Percentiles rank a stretch among this genome's conserved stretches.
These are phyloP conservation scores for Myioborus melanocephalus DNA, from an alignment of 2,797 vertebrate genomes.

Conservation along the genomic window DNA sequence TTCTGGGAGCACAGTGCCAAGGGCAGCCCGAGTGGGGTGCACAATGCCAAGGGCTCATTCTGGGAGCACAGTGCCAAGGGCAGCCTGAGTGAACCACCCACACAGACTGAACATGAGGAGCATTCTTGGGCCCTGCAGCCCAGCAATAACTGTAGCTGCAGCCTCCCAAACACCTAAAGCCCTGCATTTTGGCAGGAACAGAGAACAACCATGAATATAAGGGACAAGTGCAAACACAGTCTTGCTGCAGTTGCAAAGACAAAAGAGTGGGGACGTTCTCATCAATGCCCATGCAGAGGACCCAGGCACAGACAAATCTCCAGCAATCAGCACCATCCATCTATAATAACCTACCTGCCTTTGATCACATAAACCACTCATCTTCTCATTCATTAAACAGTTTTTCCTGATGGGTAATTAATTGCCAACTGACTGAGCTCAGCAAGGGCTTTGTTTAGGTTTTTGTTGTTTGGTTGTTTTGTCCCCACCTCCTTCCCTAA, in stretches of 20 bases:
- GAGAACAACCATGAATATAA: background rate
- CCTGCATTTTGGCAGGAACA: background rate
- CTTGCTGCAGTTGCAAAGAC: background rate
- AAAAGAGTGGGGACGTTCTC: background rate
- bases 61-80: background rate
- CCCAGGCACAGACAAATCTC: background rate
- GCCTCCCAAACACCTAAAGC: background rate
- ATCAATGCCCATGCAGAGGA: background rate
- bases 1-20: background rate
- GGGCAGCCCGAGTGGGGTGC: too few species aligned
- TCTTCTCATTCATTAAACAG: background rate
- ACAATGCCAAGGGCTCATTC: background rate
- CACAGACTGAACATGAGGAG: background rate
- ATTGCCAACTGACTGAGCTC: background rate
- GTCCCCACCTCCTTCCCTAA: fast-evolving
- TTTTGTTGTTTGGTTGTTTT: background rate
- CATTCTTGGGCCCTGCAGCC: background rate
- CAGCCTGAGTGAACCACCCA: fast-evolving
- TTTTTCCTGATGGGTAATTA: background rate
- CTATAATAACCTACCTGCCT: background rate
- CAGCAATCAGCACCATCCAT: background rate
- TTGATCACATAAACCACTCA: background rate
- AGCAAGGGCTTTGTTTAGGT: background rate
- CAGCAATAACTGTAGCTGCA: background rate
- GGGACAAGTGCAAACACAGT: background rate